Conservation (phyloP, 2,113 vertebrate species). For the Trogon melanurus region DNA sequence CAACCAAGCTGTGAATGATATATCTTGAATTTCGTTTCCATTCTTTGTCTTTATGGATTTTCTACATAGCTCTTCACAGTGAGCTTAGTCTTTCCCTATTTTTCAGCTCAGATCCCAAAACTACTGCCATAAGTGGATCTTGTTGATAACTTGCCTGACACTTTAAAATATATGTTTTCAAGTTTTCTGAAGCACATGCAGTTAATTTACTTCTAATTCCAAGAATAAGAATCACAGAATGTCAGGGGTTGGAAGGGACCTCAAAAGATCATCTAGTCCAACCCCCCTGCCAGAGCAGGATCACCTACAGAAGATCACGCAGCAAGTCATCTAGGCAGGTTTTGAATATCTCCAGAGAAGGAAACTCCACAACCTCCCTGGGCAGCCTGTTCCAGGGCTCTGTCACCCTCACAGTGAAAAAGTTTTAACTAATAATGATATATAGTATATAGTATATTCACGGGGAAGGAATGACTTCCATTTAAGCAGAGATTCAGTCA, state of each 20-base stretch:
- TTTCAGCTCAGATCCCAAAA: background rate
- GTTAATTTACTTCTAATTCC: background rate
- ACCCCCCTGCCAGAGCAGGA: background rate
- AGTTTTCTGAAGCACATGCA: background rate
- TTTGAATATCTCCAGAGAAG: too few species aligned
- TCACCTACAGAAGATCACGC: background rate
- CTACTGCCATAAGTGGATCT: background rate
- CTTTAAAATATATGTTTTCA: background rate
- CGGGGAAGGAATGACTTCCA: background rate
- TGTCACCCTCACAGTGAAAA: background rate
- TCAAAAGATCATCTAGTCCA: too few species aligned
- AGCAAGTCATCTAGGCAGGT: too few species aligned
- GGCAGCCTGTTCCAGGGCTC: too few species aligned
- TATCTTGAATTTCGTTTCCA: background rate
- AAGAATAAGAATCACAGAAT: background rate
- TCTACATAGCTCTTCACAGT: background rate
- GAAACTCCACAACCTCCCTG: too few species aligned
- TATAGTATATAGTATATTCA: background rate
- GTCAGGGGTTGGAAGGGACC: too few species aligned
- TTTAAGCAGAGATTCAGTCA: background rate
- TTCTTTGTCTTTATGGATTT: background rate
- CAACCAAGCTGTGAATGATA: background rate
- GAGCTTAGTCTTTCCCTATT: background rate
- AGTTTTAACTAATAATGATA: background rate
- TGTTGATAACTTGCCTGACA: background rate